Percentiles rank a stretch among this genome's conserved stretches.
Conservation (phyloP, 2,888 invertebrate species). For the Lycia hirtaria region DNA sequence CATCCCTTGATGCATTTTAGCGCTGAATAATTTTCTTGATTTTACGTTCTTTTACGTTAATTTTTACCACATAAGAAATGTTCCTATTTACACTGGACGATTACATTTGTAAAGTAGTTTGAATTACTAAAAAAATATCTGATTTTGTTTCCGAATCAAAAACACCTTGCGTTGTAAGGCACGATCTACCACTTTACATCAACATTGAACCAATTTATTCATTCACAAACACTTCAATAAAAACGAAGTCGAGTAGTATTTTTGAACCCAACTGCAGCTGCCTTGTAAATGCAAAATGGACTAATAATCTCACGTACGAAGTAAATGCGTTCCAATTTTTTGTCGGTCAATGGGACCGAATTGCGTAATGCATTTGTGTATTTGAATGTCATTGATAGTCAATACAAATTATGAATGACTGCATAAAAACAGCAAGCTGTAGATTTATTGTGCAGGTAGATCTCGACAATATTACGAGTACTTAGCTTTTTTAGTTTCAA, state of each 20-base stretch:
- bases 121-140: too few species aligned
- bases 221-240: slow-evolving; percentile 5
- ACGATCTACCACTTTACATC: not conserved
- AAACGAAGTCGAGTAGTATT: slow-evolving; percentile 6
- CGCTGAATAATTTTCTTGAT: too few species aligned
- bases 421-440: not conserved
- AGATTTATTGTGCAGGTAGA: too few species aligned
- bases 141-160: too few species aligned
- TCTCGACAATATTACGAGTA: too few species aligned
- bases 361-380: slow-evolving; percentile 39
- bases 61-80: too few species aligned
- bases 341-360: slow-evolving; percentile 31
- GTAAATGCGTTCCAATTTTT: slow-evolving; percentile 31
- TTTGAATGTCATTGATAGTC: slow-evolving; percentile 37
- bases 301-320: slow-evolving; percentile 27
- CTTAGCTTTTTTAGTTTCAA: too few species aligned
- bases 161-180: too few species aligned
- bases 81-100: too few species aligned
- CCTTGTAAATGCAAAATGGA: slow-evolving; percentile 7
- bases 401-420: not conserved
- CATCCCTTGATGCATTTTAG: too few species aligned
- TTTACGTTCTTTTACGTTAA: too few species aligned
- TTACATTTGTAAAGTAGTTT: too few species aligned
- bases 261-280: not conserved
- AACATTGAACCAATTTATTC: slow-evolving; percentile 8